phyloP scores from a whole-genome alignment of 2,797 vertebrate species.

The Sebastes taczanowskii region DNA sequence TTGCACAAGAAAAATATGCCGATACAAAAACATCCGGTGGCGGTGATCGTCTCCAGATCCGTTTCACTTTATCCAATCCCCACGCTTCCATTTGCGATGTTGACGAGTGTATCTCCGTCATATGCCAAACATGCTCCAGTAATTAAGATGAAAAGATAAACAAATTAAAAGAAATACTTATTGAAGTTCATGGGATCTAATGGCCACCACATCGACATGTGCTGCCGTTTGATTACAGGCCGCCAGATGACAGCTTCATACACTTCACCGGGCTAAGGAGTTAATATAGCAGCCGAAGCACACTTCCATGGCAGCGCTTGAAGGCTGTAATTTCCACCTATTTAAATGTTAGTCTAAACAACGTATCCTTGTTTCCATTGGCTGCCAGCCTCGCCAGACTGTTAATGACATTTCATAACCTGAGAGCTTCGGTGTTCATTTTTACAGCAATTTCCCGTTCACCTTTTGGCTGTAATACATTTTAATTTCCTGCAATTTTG shows the following conservation, averaged over 20 bases:
- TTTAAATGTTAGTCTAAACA: neutral
- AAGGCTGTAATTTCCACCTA: conserved; percentile 1
- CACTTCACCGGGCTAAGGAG: neutral
- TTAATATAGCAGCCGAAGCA: neutral
- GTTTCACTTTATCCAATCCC: neutral
- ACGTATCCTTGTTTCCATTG: neutral
- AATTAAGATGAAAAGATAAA: neutral
- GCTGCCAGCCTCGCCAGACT: neutral
- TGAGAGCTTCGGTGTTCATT: conserved; percentile 10
- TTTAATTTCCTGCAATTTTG: conserved; percentile 25
- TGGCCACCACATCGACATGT: neutral
- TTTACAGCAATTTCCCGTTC: conserved; percentile 9
- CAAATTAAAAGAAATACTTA: neutral
- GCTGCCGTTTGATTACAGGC: neutral
- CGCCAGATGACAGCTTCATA: neutral
- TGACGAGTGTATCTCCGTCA: neutral
- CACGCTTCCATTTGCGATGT: neutral
- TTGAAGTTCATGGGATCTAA: neutral
- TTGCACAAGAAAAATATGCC: no score
- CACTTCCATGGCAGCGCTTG: neutral
- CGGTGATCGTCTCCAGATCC: no score
- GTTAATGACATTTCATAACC: conserved; percentile 8
- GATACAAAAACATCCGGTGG: no score
- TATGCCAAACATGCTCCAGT: neutral
- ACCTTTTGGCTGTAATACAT: conserved; percentile 15